Evolutionary conservation across 2,888 invertebrate species (phyloP), one percentile per base, ranked within the genome.

Genomic region (Sesia apiformis): DNA sequence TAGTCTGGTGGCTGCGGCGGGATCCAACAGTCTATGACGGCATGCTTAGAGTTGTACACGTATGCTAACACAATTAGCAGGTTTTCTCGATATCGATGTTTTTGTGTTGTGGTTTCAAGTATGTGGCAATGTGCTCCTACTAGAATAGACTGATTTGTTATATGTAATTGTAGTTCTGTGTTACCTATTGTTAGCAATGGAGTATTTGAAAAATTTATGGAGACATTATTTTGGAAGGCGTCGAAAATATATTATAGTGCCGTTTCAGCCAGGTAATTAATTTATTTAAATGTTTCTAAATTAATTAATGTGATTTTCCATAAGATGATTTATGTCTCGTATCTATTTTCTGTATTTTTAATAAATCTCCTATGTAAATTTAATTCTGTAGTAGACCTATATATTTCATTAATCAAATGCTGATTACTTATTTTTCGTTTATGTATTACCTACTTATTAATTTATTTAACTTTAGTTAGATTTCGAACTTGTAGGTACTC

Each of bases 251-350:
- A 70, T 81, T 23, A 85, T 85, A 58, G 74, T 89, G 54, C 88
- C 88, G 4, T 89, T 84, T 72, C 76, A 81, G 61, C 89, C 89
- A 79, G 86, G 89, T 88, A 78, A 64, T 57, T 49, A 52, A 3
- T 52, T 5, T 8, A 40, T 52, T 52, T 52, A 49, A 49, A 49
- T 23, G 1, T 23, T 23, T 23, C 2, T 1, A 23, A 23, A 23
- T 23, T 23, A 23, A 23, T 23, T 23, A 23, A 23, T 23, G 23
- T n/a, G n/a, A n/a, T n/a, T n/a, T n/a, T n/a, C n/a, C n/a, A n/a
- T n/a, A n/a, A n/a, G n/a, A n/a, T n/a, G n/a, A n/a, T n/a, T n/a
- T n/a, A n/a, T n/a, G n/a, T n/a, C n/a, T n/a, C n/a, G n/a, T n/a
- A n/a, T n/a, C 23, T 23, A 23, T 23, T 23, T 23, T 23, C 23